Percentiles rank a stretch among this genome's conserved stretches.
These are phyloP conservation scores for Trichonephila inaurata DNA, from an alignment of 1,140 invertebrate species.

Conservation along the genomic window DNA sequence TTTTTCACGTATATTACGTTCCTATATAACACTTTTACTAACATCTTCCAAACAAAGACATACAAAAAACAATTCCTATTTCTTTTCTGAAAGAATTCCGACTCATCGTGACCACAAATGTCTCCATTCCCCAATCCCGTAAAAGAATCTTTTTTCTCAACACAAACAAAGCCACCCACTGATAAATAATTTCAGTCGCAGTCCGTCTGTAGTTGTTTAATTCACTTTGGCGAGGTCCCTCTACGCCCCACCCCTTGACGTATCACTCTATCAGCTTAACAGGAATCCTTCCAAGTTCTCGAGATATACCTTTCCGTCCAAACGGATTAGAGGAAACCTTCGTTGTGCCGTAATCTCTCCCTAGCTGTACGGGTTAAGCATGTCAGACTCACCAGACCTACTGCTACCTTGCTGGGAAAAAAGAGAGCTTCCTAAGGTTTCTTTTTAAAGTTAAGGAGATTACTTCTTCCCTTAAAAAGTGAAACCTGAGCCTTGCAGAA, in stretches of 20 bases:
- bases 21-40: too few relatives aligned
- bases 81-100: not conserved
- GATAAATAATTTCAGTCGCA: constrained; percentile 17
- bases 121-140: not conserved
- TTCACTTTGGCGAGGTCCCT: not conserved
- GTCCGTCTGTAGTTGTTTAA: not conserved
- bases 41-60: too few relatives aligned
- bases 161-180: not conserved
- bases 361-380: constrained; percentile 15
- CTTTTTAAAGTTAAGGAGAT: constrained; percentile 59
- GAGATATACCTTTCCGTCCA: not conserved
- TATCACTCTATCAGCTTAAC: constrained; percentile 55
- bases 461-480: constrained; percentile 35
- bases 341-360: constrained; percentile 34
- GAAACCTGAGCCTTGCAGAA: constrained; percentile 37
- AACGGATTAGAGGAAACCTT: constrained; percentile 50
- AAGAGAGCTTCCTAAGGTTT: constrained; percentile 28
- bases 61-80: not conserved
- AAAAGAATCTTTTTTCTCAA: not conserved
- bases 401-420: not conserved
- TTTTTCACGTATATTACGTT: too few relatives aligned
- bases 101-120: not conserved
- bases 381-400: not conserved
- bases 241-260: not conserved
- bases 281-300: constrained; percentile 54